Conservation (phyloP, 53 echinoderm and acorn worm genomes). For the Apostichopus leukothele region DNA sequence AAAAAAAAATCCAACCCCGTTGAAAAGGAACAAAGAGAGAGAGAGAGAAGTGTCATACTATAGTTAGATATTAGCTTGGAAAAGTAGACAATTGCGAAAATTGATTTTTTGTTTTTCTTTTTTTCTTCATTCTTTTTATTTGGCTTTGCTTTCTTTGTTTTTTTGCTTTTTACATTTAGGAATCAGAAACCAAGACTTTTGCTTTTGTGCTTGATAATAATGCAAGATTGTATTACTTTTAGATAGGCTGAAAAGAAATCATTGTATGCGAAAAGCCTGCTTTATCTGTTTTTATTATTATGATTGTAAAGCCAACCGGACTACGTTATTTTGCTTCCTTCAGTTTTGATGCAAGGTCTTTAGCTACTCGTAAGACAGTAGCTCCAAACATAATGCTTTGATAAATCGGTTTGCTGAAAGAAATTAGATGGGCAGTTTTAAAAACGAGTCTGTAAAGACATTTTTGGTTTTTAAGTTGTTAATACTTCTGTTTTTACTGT, state of each 20-base stretch:
- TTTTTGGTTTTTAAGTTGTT: conserved; percentile 37
- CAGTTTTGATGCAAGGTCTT: neutral
- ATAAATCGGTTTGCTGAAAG: neutral
- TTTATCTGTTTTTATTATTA: neutral
- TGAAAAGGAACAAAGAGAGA: conserved; percentile 33
- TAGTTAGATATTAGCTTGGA: conserved; percentile 32
- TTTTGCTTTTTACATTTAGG: conserved; percentile 5
- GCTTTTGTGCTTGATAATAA: conserved; percentile 35
- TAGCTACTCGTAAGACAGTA: neutral
- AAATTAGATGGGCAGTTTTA: conserved; percentile 15
- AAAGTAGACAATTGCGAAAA: conserved; percentile 28
- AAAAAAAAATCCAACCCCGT: conserved; percentile 46
- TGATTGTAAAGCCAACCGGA: neutral
- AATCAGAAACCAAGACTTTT: neutral
- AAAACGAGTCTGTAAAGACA: neutral
- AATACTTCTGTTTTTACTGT: conserved; percentile 44
- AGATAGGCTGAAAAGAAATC: neutral
- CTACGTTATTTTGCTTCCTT: neutral
- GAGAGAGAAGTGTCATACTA: conserved; percentile 20
- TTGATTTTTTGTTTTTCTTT: conserved; percentile 32
- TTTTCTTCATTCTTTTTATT: neutral
- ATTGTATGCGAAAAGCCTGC: conserved; percentile 3
- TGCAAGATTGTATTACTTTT: conserved; percentile 16
- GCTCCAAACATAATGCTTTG: conserved; percentile 11
- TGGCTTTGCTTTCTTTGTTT: neutral